Conservation (phyloP, 2,113 vertebrate species). For the Oceanites oceanicus region DNA sequence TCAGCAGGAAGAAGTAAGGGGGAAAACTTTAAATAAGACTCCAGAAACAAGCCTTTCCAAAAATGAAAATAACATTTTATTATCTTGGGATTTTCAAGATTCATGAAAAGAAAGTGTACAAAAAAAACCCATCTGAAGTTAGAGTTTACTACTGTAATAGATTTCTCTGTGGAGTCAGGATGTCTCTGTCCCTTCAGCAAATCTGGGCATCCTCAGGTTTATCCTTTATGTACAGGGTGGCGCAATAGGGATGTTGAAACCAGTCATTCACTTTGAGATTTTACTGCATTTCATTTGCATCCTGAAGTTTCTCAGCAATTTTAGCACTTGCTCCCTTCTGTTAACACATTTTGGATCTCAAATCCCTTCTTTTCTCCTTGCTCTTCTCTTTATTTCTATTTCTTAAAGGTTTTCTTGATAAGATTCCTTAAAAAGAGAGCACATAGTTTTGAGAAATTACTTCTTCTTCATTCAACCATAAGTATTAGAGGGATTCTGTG, state of each 20-base stretch:
- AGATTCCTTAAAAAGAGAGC: background rate
- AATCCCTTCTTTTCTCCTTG: background rate
- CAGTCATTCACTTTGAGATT: background rate
- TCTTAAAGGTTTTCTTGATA: background rate
- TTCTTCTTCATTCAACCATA: background rate
- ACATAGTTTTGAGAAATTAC: background rate
- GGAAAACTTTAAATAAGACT: background rate
- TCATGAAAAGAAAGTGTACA: background rate
- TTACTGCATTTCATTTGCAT: background rate
- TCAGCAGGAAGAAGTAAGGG: background rate
- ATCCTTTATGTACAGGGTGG: background rate
- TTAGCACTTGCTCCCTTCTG: background rate
- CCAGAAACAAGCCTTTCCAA: background rate
- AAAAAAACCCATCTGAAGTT: background rate
- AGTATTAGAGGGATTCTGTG: background rate
- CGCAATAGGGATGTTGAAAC: background rate
- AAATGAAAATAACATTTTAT: background rate
- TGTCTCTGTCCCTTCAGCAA: background rate
- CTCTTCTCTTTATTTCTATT: background rate
- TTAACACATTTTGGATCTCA: background rate
- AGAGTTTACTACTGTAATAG: background rate
- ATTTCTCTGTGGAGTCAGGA: background rate
- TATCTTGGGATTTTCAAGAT: slow-evolving; percentile 30
- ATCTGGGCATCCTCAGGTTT: background rate
- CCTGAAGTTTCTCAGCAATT: background rate